Evolutionary conservation across 1,140 invertebrate genomes (phyloP).

Genomic region (Ladona fulva): DNA sequence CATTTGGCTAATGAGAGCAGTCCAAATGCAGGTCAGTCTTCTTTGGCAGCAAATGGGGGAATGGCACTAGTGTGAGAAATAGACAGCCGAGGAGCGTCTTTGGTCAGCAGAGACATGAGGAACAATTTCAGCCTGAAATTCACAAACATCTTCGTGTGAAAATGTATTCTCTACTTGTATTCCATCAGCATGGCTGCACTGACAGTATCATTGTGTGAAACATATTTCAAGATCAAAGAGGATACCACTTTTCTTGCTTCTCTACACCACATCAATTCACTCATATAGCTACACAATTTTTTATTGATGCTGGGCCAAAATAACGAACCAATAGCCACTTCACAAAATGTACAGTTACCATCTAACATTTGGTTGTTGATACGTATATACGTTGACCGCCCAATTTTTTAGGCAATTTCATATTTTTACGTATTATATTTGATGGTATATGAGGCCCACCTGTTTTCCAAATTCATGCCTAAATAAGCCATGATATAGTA

Average conservation of each 20-base stretch:
- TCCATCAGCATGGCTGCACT: not conserved
- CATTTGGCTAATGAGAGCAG: too few species aligned
- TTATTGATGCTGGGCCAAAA: not conserved
- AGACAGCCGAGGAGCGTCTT: not conserved
- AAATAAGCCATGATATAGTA: too few species aligned
- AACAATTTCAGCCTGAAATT: not conserved
- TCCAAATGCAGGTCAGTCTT: too few species aligned
- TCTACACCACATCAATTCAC: not conserved
- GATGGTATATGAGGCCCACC: too few species aligned
- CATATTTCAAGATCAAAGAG: too few species aligned
- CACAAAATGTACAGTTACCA: too few species aligned
- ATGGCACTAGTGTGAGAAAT: not conserved
- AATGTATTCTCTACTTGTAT: not conserved
- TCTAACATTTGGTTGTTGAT: too few species aligned
- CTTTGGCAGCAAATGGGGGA: not conserved
- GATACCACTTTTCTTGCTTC: not conserved
- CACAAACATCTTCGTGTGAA: not conserved
- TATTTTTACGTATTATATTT: too few species aligned
- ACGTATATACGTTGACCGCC: too few species aligned
- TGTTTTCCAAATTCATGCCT: too few species aligned
- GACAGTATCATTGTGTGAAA: too few species aligned
- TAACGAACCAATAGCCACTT: not conserved
- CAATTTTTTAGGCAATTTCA: too few species aligned
- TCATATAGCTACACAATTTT: not conserved
- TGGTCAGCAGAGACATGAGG: not conserved